phyloP scores from a whole-genome alignment of 2,888 invertebrate species.

The Amphimallon solstitiale region DNA sequence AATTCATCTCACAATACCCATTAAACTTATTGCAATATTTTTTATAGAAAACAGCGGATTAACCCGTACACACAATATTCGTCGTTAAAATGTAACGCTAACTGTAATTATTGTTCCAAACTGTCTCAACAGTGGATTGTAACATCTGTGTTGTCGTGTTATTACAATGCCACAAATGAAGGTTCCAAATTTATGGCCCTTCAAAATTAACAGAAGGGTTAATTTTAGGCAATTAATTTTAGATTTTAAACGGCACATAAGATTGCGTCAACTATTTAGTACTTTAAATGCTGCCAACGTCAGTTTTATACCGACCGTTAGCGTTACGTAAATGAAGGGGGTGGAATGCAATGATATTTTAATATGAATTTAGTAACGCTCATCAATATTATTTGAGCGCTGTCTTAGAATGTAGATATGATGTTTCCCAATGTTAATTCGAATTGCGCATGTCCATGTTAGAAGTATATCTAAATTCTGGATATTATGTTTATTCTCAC shows the following conservation, averaged over 20 bases:
- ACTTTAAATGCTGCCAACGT: conserved; percentile 7
- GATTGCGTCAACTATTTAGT: conserved; percentile 39
- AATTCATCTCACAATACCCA: conserved; percentile 20
- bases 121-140: conserved; percentile 49
- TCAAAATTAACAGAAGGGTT: conserved; percentile 63
- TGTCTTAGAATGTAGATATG: too few species aligned
- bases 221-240: conserved; percentile 62
- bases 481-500: too few species aligned
- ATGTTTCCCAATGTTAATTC: too few species aligned
- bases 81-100: conserved; percentile 21
- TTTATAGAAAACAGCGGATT: conserved; percentile 23
- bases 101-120: conserved; percentile 41
- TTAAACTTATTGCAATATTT: conserved; percentile 40
- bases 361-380: not conserved
- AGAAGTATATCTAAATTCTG: too few species aligned
- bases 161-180: conserved; percentile 60
- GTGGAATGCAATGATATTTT: not conserved
- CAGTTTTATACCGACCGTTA: conserved; percentile 21
- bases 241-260: conserved; percentile 49
- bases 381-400: too few species aligned
- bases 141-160: conserved; percentile 60
- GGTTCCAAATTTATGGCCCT: conserved; percentile 62
- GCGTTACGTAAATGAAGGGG: conserved; percentile 7
- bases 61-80: not conserved
- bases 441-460: too few species aligned